Evolutionary conservation across 2,113 vertebrate species (phyloP), one percentile per base, ranked within the genome.

Genomic region (Plotosus lineatus): DNA sequence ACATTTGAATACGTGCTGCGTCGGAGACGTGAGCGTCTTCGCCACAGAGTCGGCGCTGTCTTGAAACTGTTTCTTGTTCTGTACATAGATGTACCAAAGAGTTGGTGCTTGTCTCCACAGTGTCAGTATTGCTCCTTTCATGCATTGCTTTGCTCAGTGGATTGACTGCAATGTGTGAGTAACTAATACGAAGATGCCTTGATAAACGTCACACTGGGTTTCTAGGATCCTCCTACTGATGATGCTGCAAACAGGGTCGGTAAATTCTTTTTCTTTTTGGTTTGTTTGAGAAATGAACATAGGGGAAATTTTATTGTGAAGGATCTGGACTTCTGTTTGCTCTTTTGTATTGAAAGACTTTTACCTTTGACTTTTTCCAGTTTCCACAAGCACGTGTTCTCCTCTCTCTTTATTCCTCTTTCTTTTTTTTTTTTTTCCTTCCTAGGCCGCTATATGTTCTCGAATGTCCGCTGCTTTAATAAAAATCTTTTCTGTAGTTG

Each of bases 81-180:
- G 83, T 85, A 66, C 76, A 60, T 85, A 78, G 40, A 72, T 81
- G 80, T 84, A 89, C 90, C 90, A 90, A 91, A 91, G 90, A 88
- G 74, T 79, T 46, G 60, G 80, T 83, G 72, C 83, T 77, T 19
- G 80, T 44, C 66, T 23, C 82, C 81, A 76, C 83, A 84, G 65
- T 65, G 21, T 77, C 66, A 42, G 82, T 82, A 61, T 75, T 87
- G 86, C 38, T 60, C 33, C 53, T 33, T 77, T 79, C 83, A 78
- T 79, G 77, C 48, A 72, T 26, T 19, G 80, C 76, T 77, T 48
- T 60, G 44, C 82, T 73, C 71, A 81, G 38, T 46, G 66, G 72
- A 50, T 84, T 46, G 15, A 75, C 60, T 75, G 50, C 82, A 73
- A 63, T 44, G 76, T 82, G 78, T 80, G 19, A 85, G 48, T 73